Conservation (phyloP, 1,140 invertebrate genomes). For the Meloidogyne hapla region DNA sequence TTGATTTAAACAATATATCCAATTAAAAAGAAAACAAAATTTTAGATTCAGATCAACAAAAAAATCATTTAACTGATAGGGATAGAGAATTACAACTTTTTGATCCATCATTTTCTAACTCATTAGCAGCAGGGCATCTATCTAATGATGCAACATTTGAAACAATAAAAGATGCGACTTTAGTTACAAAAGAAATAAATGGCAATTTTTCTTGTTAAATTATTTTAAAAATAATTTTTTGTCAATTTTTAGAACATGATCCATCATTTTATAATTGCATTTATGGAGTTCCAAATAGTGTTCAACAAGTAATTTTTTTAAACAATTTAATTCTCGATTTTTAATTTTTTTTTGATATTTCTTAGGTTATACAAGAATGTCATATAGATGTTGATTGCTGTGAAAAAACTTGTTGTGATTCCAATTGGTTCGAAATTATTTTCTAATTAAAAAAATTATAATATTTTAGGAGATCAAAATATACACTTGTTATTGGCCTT, state of each 20-base stretch:
- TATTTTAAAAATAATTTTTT: neutral
- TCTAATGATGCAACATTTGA: neutral
- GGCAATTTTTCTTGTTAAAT: neutral
- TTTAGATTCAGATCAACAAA: neutral
- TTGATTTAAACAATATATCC: too few relatives aligned
- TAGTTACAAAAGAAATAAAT: constrained; percentile 16
- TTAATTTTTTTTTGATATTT: too few relatives aligned
- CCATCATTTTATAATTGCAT: constrained; percentile 28
- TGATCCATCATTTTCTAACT: neutral
- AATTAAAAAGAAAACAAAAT: neutral
- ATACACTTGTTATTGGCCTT: constrained; percentile 10
- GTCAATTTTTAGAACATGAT: constrained; percentile 14
- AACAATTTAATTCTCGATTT: too few relatives aligned
- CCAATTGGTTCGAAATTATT: constrained; percentile 13
- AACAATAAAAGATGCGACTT: neutral
- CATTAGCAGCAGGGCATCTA: neutral
- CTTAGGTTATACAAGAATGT: constrained; percentile 17
- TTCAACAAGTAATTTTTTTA: constrained; percentile 6
- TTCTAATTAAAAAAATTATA: too few relatives aligned
- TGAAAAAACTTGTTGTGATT: constrained; percentile 24
- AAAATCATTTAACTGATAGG: neutral
- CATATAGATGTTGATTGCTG: constrained; percentile 25
- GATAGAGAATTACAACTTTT: neutral
- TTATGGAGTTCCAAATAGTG: constrained; percentile 23
- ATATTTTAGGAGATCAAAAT: constrained; percentile 9